Percentiles rank a stretch among this genome's conserved stretches.
Conservation (phyloP, 2,113 vertebrate genomes). For the Dinomys branickii region DNA sequence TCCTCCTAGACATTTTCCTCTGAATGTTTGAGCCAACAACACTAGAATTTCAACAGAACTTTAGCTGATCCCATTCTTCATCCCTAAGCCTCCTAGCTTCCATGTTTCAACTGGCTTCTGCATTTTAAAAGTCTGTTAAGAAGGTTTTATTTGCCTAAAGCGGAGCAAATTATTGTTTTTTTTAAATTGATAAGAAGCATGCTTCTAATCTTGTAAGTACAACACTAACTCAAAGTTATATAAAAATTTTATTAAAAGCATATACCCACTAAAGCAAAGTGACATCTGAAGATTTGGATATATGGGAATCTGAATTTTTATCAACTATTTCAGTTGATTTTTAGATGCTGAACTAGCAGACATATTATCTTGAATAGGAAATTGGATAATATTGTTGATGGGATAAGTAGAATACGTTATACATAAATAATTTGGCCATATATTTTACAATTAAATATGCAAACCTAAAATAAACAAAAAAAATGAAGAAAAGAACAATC, state of each 20-base stretch:
- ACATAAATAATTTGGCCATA: not conserved
- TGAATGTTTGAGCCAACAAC: not conserved
- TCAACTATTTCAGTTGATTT: not conserved
- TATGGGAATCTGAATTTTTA: not conserved
- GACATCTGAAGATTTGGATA: not conserved
- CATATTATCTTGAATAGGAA: not conserved
- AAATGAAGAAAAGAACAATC: not conserved
- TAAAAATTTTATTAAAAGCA: not conserved
- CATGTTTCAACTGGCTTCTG: not conserved
- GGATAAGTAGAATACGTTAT: not conserved
- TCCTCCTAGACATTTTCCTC: not conserved
- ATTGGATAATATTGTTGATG: not conserved
- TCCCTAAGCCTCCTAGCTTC: not conserved
- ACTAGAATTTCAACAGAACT: not conserved
- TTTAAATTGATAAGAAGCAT: not conserved
- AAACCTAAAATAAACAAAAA: not conserved
- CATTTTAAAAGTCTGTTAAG: not conserved
- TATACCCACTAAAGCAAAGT: not conserved
- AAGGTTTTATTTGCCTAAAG: not conserved
- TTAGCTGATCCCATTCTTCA: not conserved
- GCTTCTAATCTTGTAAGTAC: not conserved
- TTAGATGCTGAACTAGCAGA: not conserved
- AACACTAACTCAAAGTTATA: not conserved
- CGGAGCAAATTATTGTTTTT: not conserved
- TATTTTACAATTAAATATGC: not conserved